These are phyloP conservation scores for Acrocyrtus sp. DNA, from an alignment of 2,888 invertebrate species.

Conservation along the genomic window DNA sequence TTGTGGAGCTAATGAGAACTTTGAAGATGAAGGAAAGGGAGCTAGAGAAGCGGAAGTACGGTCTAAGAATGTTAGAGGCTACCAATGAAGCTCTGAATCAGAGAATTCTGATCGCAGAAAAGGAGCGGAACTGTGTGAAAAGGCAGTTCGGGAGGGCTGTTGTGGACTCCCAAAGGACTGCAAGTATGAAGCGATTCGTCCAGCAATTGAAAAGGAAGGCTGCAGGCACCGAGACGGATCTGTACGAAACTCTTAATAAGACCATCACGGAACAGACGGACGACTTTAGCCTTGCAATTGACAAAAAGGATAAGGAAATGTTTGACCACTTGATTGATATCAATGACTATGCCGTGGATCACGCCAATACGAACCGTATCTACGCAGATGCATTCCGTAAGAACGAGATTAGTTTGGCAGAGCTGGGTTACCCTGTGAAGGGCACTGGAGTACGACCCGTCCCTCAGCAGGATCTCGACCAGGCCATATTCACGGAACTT, in stretches of 20 bases:
- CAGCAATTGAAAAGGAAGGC: conserved; percentile 41
- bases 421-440: conserved; percentile 47
- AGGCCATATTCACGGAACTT: not conserved
- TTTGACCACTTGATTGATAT: conserved; percentile 15
- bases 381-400: conserved; percentile 42
- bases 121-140: conserved; percentile 42
- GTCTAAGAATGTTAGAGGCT: conserved; percentile 48
- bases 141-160: conserved; percentile 41
- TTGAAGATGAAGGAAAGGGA: conserved; percentile 30
- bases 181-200: conserved; percentile 46
- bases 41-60: conserved; percentile 33
- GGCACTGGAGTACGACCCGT: conserved; percentile 7
- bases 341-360: conserved; percentile 40
- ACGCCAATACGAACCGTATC: conserved; percentile 32
- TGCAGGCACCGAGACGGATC: conserved; percentile 32
- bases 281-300: conserved; percentile 29
- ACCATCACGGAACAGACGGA: conserved; percentile 29
- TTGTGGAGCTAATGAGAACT: conserved; percentile 7
- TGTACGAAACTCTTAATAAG: conserved; percentile 32
- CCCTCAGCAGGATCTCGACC: conserved; percentile 7
- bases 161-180: conserved; percentile 43
- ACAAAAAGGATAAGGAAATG: conserved; percentile 15
- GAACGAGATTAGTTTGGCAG: conserved; percentile 49
- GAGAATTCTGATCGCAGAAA: conserved; percentile 39
- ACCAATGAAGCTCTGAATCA: conserved; percentile 54